phyloP scores from a whole-genome alignment of 2,888 invertebrate genomes.

The Periphyllus acericola region DNA sequence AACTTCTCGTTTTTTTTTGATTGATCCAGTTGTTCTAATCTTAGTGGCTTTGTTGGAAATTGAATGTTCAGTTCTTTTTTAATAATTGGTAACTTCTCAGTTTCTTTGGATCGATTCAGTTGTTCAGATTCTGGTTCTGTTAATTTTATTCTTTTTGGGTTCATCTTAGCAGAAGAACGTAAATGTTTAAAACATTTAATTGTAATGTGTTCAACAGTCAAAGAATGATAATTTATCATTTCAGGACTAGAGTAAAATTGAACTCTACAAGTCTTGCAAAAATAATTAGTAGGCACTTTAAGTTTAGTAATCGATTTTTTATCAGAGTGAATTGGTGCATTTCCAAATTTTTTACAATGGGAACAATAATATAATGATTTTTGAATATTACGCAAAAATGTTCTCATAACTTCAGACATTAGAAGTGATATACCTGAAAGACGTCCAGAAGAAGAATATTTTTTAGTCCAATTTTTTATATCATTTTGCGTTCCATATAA shows the following conservation, averaged over 20 bases:
- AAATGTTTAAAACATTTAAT: conserved; percentile 26
- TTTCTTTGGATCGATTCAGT: not conserved
- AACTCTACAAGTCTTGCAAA: conserved; percentile 38
- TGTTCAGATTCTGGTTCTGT: too few species aligned
- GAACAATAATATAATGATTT: conserved; percentile 24
- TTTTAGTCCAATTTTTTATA: not conserved
- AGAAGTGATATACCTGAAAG: not conserved
- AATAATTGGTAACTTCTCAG: not conserved
- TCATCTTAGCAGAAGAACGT: not conserved
- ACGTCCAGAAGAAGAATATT: not conserved
- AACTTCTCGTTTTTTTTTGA: not conserved
- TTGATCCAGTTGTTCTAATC: too few species aligned
- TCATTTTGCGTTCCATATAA: not conserved
- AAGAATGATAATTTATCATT: conserved; percentile 35
- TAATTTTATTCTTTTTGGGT: not conserved
- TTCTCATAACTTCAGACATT: conserved; percentile 30
- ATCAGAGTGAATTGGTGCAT: not conserved
- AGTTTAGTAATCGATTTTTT: not conserved
- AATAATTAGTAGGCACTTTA: conserved; percentile 1
- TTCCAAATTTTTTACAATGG: conserved; percentile 4
- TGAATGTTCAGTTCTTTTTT: not conserved
- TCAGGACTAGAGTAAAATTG: conserved; percentile 11
- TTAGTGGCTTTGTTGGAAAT: not conserved
- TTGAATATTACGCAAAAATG: not conserved
- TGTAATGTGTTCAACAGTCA: conserved; percentile 44